Evolutionary conservation across 2,888 invertebrate genomes (phyloP), one percentile per base, ranked within the genome.

Genomic region (Mantis religiosa): DNA sequence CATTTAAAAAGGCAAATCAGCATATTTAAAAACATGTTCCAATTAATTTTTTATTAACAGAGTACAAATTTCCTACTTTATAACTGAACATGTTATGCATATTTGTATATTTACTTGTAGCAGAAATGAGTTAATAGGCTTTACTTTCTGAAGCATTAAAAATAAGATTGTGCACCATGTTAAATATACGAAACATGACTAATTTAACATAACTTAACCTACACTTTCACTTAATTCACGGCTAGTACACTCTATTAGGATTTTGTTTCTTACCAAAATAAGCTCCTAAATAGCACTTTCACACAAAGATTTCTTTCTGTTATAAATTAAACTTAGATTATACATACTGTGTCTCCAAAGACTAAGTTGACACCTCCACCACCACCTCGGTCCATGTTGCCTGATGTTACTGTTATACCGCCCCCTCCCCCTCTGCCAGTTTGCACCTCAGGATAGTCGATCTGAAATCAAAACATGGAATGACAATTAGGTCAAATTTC

Each of bases 381-480:
- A 82, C 28, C 82, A 9, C 34, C 20, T 90, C 93, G 93, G 92
- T 93, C 93, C 93, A 94, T 94, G 92, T 93, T 93, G 92, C 92
- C 92, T 88, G 90, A 90, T 89, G 90, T 89, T 91, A 93, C 92
- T 90, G 91, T 87, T 90, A 92, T 92, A 90, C 93, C 93, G 90
- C 92, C 93, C 92, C 91, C 92, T 91, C 54, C 92, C 91, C 90
- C 92, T 91, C 91, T 91, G 92, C 92, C 93, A 90, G 91, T 89
- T 89, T 91, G 91, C 89, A 92, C 92, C 89, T 94, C 94, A 92
- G 96, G 96, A 93, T 96, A 96, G 93, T 96, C 96, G 93, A 96
- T 96, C 96, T 96, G 94, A 6, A 94, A 93, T 85, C 90, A 91
- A 91, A 89, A 89, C 88, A n/a, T n/a, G n/a, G 28, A 25, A 85